Conservation (phyloP, 2,113 vertebrate species). For the Haemorhous mexicanus region DNA sequence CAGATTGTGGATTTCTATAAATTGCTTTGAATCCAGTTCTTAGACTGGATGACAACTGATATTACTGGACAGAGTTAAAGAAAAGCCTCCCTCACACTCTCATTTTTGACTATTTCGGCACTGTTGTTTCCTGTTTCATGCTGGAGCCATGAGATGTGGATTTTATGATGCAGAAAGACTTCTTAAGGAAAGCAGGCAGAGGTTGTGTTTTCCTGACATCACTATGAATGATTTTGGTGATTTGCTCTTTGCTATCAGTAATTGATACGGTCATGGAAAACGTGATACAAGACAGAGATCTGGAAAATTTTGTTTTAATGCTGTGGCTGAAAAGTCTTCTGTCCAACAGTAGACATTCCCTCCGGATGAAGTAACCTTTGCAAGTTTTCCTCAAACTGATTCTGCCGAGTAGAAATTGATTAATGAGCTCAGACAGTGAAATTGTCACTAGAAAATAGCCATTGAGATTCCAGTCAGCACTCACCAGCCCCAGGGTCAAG, state of each 20-base stretch:
- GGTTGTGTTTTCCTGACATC: constrained; percentile 34
- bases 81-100: neutral
- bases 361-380: constrained; percentile 68
- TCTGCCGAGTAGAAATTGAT: constrained; percentile 58
- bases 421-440: constrained; percentile 63
- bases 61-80: neutral
- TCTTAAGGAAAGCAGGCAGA: neutral
- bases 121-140: neutral
- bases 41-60: constrained; percentile 14
- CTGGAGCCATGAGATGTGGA: neutral
- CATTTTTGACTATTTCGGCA: neutral
- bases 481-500: constrained; percentile 46
- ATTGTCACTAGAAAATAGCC: constrained; percentile 60
- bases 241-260: constrained; percentile 61
- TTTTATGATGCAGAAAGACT: neutral
- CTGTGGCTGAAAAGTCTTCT: constrained; percentile 61
- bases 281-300: constrained; percentile 32
- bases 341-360: constrained; percentile 23
- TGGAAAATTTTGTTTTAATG: constrained; percentile 54
- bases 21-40: constrained; percentile 17
- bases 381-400: constrained; percentile 66
- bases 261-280: constrained; percentile 70
- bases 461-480: constrained; percentile 42
- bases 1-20: constrained; percentile 1
- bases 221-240: neutral